Base-by-base conservation (phyloP, 2,888 invertebrate species). In the Morinoia aosen region DNA sequence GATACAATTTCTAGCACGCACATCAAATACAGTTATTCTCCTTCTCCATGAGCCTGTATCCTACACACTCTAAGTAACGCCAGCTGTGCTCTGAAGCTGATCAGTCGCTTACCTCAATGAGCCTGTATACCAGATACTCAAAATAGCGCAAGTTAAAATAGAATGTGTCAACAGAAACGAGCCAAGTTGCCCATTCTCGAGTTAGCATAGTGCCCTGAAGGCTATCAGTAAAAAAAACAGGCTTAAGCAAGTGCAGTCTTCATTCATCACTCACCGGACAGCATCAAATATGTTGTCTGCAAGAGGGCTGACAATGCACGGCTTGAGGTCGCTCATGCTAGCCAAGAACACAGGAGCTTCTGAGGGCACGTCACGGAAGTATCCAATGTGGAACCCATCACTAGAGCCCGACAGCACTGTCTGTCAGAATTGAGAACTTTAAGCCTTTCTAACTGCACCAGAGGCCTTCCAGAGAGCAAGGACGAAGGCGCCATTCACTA, bases 381-480 rank as follows among this genome's bases (percentile, higher is more conserved):
- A 99, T 12, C 99, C 99, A 97, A 99, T 98, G 97, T 99, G 99
- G 97, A 98, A 98, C 96, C 98, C 98, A 96, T 98, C 98, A 95
- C 98, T 98, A 95, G 98, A 98, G 56, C 98, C 98, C 97, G 98
- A 98, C 95, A 99, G 97, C 90, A 98, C 97, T 5, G 98, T 98
- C 98, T 98, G 97, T 4, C 0, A 39, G 33, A 25, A 64, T 25
- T 25, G 33, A 33, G 33, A 64, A 64, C 2, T 64, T 64, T 64
- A 33, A 25, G 16, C 16, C 64, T 48, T 48, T 48, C 48, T 48
- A 48, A 48, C 48, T 48, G 48, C 48, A 48, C 48, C 48, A 2
- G 48, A 48, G 48, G 48, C 5, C 3, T 48, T 48, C 48, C 5
- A 48, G 48, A 48, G 48, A 48, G 48, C 3, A 48, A 48, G 5